Evolutionary conservation across 2,113 vertebrate species (phyloP).

Genomic region (Oncorhynchus kisutch): DNA sequence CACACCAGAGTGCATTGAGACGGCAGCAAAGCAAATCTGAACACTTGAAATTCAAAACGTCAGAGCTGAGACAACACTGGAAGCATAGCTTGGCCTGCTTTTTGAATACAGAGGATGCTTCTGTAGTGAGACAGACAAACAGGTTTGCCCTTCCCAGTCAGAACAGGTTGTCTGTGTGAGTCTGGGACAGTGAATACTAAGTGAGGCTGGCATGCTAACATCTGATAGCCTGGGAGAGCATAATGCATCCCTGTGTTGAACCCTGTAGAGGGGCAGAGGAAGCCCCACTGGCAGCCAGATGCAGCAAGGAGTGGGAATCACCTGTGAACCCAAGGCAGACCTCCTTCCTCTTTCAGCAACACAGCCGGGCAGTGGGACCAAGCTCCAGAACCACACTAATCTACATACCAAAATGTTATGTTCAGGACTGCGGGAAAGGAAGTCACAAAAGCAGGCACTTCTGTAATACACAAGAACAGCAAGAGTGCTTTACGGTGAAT

Average conservation of each 20-base stretch:
- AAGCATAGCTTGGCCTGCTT: background rate
- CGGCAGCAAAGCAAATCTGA: background rate
- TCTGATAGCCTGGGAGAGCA: background rate
- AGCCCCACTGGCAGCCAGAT: background rate
- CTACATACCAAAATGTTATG: background rate
- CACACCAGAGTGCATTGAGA: background rate
- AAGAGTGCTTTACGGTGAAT: background rate
- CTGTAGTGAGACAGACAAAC: background rate
- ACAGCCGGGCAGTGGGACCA: background rate
- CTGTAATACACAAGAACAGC: background rate
- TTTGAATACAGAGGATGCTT: background rate
- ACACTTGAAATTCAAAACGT: background rate
- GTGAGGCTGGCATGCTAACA: background rate
- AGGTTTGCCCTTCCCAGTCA: background rate
- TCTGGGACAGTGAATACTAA: background rate
- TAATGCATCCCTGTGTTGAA: background rate
- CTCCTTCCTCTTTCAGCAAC: background rate
- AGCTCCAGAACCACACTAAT: background rate
- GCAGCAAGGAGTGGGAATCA: background rate
- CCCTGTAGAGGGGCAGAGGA: background rate
- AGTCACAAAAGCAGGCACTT: conserved; percentile 1
- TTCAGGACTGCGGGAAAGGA: background rate
- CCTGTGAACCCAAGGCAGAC: background rate
- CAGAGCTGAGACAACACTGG: background rate
- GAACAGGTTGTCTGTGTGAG: background rate